phyloP scores from a whole-genome alignment of 2,113 vertebrate species.

The Brachionichthys hirsutus region DNA sequence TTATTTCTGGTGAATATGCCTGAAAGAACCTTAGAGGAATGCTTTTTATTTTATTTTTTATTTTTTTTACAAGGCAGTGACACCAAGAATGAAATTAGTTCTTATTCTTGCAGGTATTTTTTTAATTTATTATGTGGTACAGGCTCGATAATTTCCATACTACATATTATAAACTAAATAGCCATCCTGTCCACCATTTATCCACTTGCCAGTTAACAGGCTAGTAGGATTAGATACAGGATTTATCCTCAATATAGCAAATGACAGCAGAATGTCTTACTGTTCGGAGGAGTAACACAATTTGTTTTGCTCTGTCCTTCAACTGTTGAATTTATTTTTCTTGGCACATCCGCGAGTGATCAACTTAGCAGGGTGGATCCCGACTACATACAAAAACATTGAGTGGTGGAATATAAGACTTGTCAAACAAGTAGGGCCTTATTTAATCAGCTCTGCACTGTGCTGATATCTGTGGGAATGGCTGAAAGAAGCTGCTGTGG shows the following conservation, averaged over 20 bases:
- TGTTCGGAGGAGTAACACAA: too few species aligned
- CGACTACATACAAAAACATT: background rate
- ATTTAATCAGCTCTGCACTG: background rate
- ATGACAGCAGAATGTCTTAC: too few species aligned
- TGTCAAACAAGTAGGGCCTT: constrained; percentile 1
- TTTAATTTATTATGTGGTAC: background rate
- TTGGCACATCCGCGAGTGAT: background rate
- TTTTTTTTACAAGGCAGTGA: background rate
- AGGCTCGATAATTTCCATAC: background rate
- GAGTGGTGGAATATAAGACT: background rate
- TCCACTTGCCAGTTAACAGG: background rate
- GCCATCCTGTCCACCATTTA: background rate
- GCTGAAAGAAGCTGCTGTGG: too few species aligned
- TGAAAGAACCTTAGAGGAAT: too few species aligned
- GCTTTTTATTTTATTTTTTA: too few species aligned
- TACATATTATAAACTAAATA: background rate
- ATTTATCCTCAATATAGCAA: too few species aligned
- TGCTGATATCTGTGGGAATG: background rate
- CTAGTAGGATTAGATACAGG: too few species aligned
- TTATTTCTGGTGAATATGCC: too few species aligned
- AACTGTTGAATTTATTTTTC: background rate
- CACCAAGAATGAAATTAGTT: background rate
- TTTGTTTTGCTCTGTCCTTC: background rate
- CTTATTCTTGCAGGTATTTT: background rate
- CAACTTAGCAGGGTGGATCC: background rate